Evolutionary conservation across 2,888 invertebrate species (phyloP), one percentile per base, ranked within the genome.

Genomic region (Sturmia bella): DNA sequence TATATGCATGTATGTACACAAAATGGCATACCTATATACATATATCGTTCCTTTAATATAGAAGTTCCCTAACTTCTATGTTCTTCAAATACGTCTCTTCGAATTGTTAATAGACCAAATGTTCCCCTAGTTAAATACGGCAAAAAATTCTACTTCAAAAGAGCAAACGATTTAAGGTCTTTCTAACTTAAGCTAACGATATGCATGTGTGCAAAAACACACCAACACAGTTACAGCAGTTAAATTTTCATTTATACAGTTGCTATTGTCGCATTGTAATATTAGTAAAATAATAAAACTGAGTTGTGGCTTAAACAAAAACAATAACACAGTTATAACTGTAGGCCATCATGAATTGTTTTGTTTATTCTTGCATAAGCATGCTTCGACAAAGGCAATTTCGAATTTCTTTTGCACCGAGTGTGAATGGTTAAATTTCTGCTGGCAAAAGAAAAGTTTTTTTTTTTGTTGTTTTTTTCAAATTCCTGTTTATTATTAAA

Each of bases 291-390:
- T 59, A 72, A 72, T 59, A 50, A 50, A 50, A n/a, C 50, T n/a
- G 17, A 27, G 43, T 72, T 59, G 17, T 17, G 50, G 50, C 41
- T 59, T 12, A 66, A 66, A 50, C 39, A 39, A 70, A 57, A 57
- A 70, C 37, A 72, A 72, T 61, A 59, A 61, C 17, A 50, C 54
- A 19, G 37, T 48, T 57, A 24, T 70, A 41, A 59, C 70, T 41
- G 39, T 59, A 61, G 61, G 52, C 72, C 61, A 61, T 43, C 50
- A 41, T 32, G n/a, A 59, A 19, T 61, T 59, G 27, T 61, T 52
- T 19, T 52, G 19, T 61, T 37, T 39, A 39, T 13, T 59, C 48
- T 39, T 59, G 15, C 5, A 32, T 5, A 27, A 6, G 32, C 21
- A 48, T 37, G 15, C 17, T 15, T 12, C 15, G 32, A 32, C 32